Conservation (phyloP, 2,888 invertebrate species). For the Rhopalosiphum nymphaeae region DNA sequence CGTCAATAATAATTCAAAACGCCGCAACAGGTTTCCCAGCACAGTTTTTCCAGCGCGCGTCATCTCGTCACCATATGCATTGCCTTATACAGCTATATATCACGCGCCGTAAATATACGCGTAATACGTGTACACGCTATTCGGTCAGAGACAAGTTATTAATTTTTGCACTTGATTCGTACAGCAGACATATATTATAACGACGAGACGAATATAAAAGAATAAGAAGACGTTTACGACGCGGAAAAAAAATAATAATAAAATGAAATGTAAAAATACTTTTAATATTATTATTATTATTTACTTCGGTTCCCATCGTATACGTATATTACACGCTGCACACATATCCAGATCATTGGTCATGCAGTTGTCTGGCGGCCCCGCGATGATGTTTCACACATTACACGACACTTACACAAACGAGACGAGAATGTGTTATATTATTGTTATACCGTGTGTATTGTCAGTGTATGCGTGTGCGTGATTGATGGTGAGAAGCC, state of each 20-base stretch:
- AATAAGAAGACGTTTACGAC: conserved; percentile 12
- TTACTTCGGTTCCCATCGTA: conserved; percentile 52
- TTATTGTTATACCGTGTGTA: conserved; percentile 8
- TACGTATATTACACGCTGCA: neutral
- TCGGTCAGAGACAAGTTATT: conserved; percentile 26
- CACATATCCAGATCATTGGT: conserved; percentile 49
- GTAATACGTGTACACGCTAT: neutral
- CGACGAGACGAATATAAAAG: conserved; percentile 18
- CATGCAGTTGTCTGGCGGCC: neutral
- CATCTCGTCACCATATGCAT: neutral
- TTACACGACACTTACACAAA: conserved; percentile 40
- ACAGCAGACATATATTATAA: neutral
- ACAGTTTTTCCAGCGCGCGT: conserved; percentile 25
- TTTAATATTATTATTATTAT: conserved; percentile 12
- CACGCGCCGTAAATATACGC: neutral
- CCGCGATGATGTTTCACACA: conserved; percentile 44
- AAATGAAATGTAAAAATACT: conserved; percentile 3
- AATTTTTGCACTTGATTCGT: conserved; percentile 24
- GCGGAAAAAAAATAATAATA: conserved; percentile 27
- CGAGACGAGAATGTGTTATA: conserved; percentile 63
- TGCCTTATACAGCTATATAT: conserved; percentile 39
- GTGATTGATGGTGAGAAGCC: conserved; percentile 62
- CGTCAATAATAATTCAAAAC: conserved; percentile 48
- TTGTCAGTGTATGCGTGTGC: neutral
- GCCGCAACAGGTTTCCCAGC: conserved; percentile 51